These are phyloP conservation scores for Magallana nippona DNA, from an alignment of 2,888 invertebrate genomes.

Conservation along the genomic window DNA sequence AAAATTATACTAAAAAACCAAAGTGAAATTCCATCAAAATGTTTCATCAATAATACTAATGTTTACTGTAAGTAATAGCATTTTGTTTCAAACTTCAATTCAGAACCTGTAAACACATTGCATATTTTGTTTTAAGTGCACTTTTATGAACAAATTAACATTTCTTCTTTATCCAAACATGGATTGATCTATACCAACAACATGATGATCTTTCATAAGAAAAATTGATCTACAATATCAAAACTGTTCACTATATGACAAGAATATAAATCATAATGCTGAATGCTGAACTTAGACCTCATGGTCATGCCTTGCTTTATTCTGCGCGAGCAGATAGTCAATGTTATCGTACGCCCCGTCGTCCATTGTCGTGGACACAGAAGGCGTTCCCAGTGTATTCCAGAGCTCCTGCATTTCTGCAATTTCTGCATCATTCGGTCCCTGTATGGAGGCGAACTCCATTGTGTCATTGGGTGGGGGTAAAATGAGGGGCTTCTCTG, in stretches of 20 bases:
- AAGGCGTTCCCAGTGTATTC: constrained; percentile 51
- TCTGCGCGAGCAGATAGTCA: constrained; percentile 49
- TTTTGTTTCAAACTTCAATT: no score
- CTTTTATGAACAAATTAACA: not conserved
- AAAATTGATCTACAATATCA: not conserved
- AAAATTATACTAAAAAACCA: not conserved
- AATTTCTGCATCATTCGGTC: constrained; percentile 59
- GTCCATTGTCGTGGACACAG: constrained; percentile 48
- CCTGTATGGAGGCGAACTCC: constrained; percentile 48
- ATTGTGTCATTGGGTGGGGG: constrained; percentile 42
- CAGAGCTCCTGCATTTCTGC: constrained; percentile 63
- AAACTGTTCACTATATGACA: not conserved
- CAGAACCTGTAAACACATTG: not conserved
- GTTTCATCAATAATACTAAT: no score
- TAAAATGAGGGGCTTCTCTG: constrained; percentile 44
- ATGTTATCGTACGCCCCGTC: constrained; percentile 53
- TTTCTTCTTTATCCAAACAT: not conserved
- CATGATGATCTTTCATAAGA: no score
- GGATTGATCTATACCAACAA: not conserved
- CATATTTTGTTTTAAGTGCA: not conserved
- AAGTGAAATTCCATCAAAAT: no score
- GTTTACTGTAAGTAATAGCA: no score
- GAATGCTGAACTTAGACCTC: constrained; percentile 1
- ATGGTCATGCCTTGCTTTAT: constrained; percentile 40
- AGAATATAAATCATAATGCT: not conserved